Evolutionary conservation across 2,888 invertebrate genomes (phyloP), one percentile per base, ranked within the genome.

Genomic region (Druceiella hillmani): DNA sequence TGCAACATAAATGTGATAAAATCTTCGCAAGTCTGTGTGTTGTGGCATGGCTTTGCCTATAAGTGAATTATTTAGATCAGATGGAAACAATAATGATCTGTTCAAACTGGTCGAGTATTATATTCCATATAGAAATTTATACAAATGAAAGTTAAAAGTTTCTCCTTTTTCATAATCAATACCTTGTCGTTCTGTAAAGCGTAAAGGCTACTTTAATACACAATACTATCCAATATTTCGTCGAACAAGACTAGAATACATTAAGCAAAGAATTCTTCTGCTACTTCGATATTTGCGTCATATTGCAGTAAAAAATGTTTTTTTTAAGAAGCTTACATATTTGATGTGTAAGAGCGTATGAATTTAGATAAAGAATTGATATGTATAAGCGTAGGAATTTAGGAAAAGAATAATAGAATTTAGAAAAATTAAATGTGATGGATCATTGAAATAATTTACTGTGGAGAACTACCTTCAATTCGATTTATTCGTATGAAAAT

Each of bases 71-170:
- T 32, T 16, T 12, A 32, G 10, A 13, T 32, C 17, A 17, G 17
- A 12, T 17, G 17, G n/a, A 20, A 32, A 36, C 11, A 32, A 5
- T n/a, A 16, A 16, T n/a, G 17, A 10, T 32, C 9, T 17, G 2
- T 46, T 42, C 42, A 44, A n/a, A 44, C 40, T 16, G 45, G 38
- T 13, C 33, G 37, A 38, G 38, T 41, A 33, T 44, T 44, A 32
- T n/a, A n/a, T n/a, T 38, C 42, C 38, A 45, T 45, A 36, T 30
- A 40, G 10, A 33, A 40, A 34, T 46, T 47, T 32, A 47, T 48
- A 33, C 45, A 47, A 25, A 49, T 48, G 48, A 51, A 51, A 33
- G 41, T 37, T 40, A 50, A 38, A 5, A 48, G 48, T 43, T 50
- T 13, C 10, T 27, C 27, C 27, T 27, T 27, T 45, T 49, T 44